These are phyloP conservation scores for Callochromis pleurospilus DNA, from an alignment of 2,113 vertebrate genomes.

Conservation along the genomic window DNA sequence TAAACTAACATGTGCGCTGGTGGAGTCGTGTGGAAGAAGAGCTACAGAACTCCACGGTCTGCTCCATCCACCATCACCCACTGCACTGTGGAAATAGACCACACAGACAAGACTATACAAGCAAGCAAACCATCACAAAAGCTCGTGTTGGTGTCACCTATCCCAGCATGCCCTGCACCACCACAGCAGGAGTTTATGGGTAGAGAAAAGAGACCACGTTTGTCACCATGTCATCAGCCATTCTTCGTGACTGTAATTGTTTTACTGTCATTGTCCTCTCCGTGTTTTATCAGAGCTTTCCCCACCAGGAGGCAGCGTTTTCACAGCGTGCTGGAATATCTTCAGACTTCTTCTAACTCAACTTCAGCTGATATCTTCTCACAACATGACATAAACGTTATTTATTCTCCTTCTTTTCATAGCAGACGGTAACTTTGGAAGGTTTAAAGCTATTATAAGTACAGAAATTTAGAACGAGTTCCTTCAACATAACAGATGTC, in stretches of 20 bases:
- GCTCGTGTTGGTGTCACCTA: neutral
- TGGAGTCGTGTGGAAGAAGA: neutral
- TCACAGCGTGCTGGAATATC: neutral
- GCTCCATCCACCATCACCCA: neutral
- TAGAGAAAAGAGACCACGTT: neutral
- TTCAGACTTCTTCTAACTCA: neutral
- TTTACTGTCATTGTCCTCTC: fast-evolving
- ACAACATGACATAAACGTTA: neutral
- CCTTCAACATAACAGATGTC: neutral
- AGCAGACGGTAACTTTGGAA: fast-evolving
- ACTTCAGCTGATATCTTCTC: neutral
- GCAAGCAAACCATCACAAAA: neutral
- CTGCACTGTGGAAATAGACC: neutral
- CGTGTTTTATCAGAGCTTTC: fast-evolving
- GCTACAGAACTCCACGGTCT: neutral
- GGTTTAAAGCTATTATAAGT: neutral
- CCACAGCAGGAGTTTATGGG: neutral
- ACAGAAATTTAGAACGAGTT: neutral
- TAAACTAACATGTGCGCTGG: neutral
- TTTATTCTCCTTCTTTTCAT: neutral
- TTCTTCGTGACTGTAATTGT: fast-evolving
- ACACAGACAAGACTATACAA: neutral
- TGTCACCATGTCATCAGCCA: neutral
- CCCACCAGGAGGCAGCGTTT: neutral
- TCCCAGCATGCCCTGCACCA: neutral